Evolutionary conservation across 2,797 vertebrate genomes (phyloP).

Genomic region (Lepidocolaptes lacrymiger): DNA sequence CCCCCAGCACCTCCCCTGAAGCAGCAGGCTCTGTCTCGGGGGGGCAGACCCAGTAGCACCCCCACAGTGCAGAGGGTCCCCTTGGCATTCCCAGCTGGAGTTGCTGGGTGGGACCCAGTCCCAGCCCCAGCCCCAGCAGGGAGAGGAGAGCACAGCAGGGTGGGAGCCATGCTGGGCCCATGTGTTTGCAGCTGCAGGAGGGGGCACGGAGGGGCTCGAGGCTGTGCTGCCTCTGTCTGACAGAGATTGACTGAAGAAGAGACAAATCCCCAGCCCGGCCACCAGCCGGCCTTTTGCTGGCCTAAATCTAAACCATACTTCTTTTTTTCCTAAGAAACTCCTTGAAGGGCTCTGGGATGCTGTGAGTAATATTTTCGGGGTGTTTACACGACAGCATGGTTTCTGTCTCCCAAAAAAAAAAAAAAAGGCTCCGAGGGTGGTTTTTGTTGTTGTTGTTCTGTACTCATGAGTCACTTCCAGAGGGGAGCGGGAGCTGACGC

Average conservation of each 20-base stretch:
- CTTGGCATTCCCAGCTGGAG: not conserved
- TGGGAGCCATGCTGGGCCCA: not conserved
- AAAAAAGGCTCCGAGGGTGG: not conserved
- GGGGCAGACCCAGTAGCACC: not conserved
- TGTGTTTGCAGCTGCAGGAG: not conserved
- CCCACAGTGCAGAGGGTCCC: fast-evolving
- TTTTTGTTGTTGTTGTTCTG: slow-evolving; percentile 60
- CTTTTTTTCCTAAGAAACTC: not conserved
- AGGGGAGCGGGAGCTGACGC: slow-evolving; percentile 46
- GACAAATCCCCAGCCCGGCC: not conserved
- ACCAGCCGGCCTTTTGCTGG: not conserved
- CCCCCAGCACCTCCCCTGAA: not conserved
- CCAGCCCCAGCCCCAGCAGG: fast-evolving
- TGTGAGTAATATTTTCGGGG: slow-evolving; percentile 42
- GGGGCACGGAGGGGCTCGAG: not conserved
- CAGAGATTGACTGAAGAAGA: not conserved
- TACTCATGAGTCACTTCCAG: slow-evolving; percentile 67
- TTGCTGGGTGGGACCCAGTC: not conserved
- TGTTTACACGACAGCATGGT: slow-evolving; percentile 38
- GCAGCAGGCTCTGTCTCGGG: fast-evolving
- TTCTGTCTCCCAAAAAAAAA: slow-evolving; percentile 24
- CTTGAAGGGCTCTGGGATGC: slow-evolving; percentile 20
- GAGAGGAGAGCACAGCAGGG: fast-evolving
- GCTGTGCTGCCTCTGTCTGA: not conserved
- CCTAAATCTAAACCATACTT: not conserved